These are phyloP conservation scores for Coptodon rendalli DNA, from an alignment of 2,113 vertebrate species.

Conservation along the genomic window DNA sequence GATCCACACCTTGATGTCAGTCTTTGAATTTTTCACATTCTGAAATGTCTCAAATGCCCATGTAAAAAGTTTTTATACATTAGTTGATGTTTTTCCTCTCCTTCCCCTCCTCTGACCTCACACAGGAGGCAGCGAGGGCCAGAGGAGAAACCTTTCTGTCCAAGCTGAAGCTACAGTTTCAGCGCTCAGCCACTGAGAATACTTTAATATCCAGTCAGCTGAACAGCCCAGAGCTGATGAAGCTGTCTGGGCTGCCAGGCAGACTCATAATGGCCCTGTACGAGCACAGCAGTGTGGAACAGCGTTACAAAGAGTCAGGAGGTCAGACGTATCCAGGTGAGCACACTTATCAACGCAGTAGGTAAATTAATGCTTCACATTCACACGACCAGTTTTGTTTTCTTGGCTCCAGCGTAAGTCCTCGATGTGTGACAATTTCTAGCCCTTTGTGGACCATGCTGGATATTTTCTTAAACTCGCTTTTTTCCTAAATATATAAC, in stretches of 20 bases:
- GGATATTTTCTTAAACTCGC: neutral
- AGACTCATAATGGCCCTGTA: conserved; percentile 83
- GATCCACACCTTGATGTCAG: conserved; percentile 77
- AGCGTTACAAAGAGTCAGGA: conserved; percentile 73
- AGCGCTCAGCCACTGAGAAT: conserved; percentile 85
- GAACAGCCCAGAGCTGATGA: conserved; percentile 72
- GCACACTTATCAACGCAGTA: neutral
- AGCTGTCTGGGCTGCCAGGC: conserved; percentile 77
- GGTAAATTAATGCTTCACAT: neutral
- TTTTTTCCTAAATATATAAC: neutral
- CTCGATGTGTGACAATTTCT: neutral
- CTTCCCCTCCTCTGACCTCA: neutral
- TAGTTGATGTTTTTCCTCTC: neutral
- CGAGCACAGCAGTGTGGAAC: conserved; percentile 82
- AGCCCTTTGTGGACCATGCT: neutral
- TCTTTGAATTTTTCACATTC: neutral
- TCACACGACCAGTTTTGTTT: too few relatives aligned
- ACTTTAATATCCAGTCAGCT: conserved; percentile 74
- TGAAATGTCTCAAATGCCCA: neutral
- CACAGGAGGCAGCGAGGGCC: conserved; percentile 70
- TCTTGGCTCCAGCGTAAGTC: neutral
- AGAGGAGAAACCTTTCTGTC: conserved; percentile 79
- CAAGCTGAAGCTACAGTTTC: conserved; percentile 82
- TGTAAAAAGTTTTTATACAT: neutral
- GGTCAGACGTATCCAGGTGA: conserved; percentile 80